Conservation (phyloP, 2,888 invertebrate genomes). For the Pristionchus arcanus region DNA sequence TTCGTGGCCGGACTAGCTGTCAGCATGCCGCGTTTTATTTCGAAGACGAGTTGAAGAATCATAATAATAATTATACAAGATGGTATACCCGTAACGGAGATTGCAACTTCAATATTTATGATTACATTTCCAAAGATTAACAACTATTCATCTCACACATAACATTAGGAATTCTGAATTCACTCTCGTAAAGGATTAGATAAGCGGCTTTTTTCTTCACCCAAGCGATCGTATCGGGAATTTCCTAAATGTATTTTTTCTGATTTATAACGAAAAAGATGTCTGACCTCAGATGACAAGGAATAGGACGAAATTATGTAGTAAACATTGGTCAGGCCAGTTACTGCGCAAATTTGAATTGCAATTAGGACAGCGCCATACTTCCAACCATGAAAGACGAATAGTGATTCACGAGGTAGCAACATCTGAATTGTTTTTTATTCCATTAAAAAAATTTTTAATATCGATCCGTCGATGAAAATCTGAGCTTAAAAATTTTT, state of each 20-base stretch:
- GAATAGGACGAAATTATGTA: not conserved
- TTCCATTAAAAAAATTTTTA: too few species aligned
- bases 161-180: not conserved
- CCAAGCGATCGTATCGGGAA: not conserved
- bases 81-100: not conserved
- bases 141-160: not conserved
- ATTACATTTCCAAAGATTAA: not conserved
- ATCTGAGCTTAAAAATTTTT: too few species aligned
- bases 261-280: not conserved
- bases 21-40: not conserved
- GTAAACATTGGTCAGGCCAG: not conserved
- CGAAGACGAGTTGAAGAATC: not conserved
- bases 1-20: not conserved
- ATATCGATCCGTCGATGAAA: too few species aligned
- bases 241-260: not conserved
- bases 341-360: not conserved
- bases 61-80: not conserved
- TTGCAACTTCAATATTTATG: not conserved
- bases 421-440: not conserved
- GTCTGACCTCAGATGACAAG: not conserved
- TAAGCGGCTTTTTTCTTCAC: not conserved
- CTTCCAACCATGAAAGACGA: not conserved
- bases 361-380: not conserved
- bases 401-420: not conserved
- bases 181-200: not conserved